phyloP scores from a whole-genome alignment of 2,888 invertebrate genomes.

The Trichogramma evanescens region DNA sequence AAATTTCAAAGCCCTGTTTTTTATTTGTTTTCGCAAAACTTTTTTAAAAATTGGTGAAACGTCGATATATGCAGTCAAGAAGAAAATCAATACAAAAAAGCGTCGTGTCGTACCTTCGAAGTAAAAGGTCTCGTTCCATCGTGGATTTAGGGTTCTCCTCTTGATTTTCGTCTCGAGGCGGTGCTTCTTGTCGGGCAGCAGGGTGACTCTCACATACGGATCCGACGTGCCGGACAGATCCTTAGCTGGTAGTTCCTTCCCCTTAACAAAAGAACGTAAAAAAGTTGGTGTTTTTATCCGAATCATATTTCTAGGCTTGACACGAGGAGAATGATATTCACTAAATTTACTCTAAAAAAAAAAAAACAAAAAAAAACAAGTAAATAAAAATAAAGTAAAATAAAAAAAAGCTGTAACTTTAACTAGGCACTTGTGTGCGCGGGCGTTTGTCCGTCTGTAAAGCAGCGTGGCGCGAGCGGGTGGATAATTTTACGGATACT shows the following conservation, averaged over 20 bases:
- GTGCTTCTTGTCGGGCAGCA: conserved; percentile 87
- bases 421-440: too few species aligned
- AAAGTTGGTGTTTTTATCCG: background rate
- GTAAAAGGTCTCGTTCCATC: conserved; percentile 93
- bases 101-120: conserved; percentile 61
- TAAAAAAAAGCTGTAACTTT: too few species aligned
- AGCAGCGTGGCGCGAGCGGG: too few species aligned
- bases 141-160: conserved; percentile 78
- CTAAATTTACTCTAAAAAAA: too few species aligned
- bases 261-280: conserved; percentile 51
- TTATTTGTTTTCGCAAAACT: background rate
- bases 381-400: too few species aligned
- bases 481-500: too few species aligned
- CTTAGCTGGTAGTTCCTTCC: conserved; percentile 89
- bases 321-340: too few species aligned
- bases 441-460: too few species aligned
- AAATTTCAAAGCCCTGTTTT: background rate
- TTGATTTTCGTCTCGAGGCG: conserved; percentile 89
- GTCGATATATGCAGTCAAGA: too few species aligned
- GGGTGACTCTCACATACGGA: conserved; percentile 83
- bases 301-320: too few species aligned
- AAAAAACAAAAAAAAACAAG: too few species aligned
- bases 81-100: too few species aligned
- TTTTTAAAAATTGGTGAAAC: background rate
- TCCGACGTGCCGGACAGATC: conserved; percentile 88